phyloP scores from a whole-genome alignment of 1,140 invertebrate species.

The Parasteatoda tepidariorum region DNA sequence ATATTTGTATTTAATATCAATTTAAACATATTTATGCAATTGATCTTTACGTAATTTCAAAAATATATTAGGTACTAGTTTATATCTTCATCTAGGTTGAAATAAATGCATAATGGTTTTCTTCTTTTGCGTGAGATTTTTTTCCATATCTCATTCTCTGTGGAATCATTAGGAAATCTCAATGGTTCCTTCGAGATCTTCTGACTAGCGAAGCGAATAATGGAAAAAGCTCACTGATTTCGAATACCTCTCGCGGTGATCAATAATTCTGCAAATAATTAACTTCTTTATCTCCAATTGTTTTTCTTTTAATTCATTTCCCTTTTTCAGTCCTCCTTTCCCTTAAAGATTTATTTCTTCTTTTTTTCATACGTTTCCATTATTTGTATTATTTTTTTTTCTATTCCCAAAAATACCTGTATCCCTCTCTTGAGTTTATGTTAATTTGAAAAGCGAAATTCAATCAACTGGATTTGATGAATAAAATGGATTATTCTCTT shows the following conservation, averaged over 20 bases:
- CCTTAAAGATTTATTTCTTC: conserved; percentile 8
- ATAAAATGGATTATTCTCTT: conserved; percentile 32
- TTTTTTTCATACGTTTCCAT: background rate
- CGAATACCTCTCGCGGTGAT: conserved; percentile 22
- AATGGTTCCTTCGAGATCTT: conserved; percentile 8
- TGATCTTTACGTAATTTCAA: too few species aligned
- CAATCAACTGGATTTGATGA: conserved; percentile 55
- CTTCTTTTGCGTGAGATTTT: background rate
- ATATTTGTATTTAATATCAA: too few species aligned
- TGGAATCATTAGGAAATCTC: conserved; percentile 56
- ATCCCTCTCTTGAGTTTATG: conserved; percentile 34
- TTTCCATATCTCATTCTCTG: conserved; percentile 50
- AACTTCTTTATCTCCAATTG: conserved; percentile 60
- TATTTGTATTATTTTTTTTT: conserved; percentile 9
- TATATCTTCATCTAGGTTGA: too few species aligned
- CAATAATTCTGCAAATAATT: conserved; percentile 60
- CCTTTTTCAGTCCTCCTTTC: background rate
- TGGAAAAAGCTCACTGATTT: conserved; percentile 58
- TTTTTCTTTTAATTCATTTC: conserved; percentile 57
- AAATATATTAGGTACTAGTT: too few species aligned
- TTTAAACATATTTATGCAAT: too few species aligned
- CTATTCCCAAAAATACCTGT: background rate
- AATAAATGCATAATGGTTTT: conserved; percentile 28
- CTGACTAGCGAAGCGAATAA: conserved; percentile 51
- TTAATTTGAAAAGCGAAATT: conserved; percentile 48